These are phyloP conservation scores for Apis dorsata DNA, from an alignment of 1,140 invertebrate species.

Conservation along the genomic window DNA sequence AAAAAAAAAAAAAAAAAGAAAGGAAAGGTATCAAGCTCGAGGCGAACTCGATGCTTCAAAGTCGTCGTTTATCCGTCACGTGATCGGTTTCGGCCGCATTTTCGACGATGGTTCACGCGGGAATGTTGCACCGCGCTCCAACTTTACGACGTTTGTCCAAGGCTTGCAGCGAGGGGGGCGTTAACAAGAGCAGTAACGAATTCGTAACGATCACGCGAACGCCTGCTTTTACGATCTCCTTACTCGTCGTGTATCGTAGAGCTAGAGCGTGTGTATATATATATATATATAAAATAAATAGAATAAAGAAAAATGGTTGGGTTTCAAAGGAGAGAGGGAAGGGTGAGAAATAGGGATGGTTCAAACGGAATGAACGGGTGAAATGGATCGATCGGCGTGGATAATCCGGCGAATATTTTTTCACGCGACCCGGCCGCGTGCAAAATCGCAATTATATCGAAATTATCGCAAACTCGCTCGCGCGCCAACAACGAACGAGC, in stretches of 20 bases:
- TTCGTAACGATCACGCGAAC: conserved; percentile 74
- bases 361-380: not conserved
- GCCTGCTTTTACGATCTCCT: conserved; percentile 59
- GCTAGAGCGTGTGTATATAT: too few species aligned
- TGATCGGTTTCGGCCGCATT: conserved; percentile 41
- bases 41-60: not conserved
- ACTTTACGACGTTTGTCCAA: conserved; percentile 72
- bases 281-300: conserved; percentile 37
- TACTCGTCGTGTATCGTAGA: conserved; percentile 30
- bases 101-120: conserved; percentile 42
- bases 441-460: conserved; percentile 1
- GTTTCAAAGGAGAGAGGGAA: too few species aligned
- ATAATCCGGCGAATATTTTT: not conserved
- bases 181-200: conserved; percentile 74
- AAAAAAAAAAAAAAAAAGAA: not conserved
- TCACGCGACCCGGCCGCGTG: not conserved
- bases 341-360: not conserved
- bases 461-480: not conserved
- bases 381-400: not conserved
- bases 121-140: conserved; percentile 30
- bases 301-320: conserved; percentile 4
- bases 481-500: conserved; percentile 9
- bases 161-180: conserved; percentile 60
- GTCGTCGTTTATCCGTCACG: conserved; percentile 33
- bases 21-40: not conserved